phyloP scores from a whole-genome alignment of 2,888 invertebrate species.

The Atherix ibis region DNA sequence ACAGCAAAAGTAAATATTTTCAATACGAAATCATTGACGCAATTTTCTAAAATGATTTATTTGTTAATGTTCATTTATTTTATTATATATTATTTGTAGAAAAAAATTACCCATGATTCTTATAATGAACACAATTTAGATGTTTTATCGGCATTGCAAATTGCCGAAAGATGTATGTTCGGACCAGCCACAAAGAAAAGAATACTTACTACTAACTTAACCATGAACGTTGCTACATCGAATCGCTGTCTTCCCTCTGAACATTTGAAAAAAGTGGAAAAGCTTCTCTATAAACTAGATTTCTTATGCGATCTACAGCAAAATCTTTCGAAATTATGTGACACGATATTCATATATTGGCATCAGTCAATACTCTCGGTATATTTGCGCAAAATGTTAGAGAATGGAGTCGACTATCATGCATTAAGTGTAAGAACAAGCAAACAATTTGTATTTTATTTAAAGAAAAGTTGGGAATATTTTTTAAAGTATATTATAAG shows the following conservation, averaged over 20 bases:
- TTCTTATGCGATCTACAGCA: slow-evolving; percentile 42
- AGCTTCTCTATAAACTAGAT: slow-evolving; percentile 47
- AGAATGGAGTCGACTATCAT: slow-evolving; percentile 44
- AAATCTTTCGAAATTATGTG: slow-evolving; percentile 44
- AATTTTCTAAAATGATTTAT: too few species aligned
- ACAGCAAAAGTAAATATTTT: slow-evolving; percentile 42
- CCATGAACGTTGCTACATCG: slow-evolving; percentile 49
- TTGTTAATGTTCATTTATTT: not conserved
- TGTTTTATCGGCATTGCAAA: slow-evolving; percentile 55
- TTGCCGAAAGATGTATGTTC: slow-evolving; percentile 51
- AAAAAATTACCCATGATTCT: slow-evolving; percentile 18
- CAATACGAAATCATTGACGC: not conserved
- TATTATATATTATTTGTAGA: not conserved
- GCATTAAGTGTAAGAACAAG: slow-evolving; percentile 19
- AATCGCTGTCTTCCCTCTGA: slow-evolving; percentile 45
- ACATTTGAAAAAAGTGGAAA: slow-evolving; percentile 42
- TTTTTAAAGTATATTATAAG: too few species aligned
- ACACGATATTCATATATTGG: slow-evolving; percentile 67
- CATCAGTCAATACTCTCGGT: slow-evolving; percentile 62
- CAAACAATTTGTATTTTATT: too few species aligned
- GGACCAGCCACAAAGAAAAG: slow-evolving; percentile 49
- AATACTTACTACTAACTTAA: slow-evolving; percentile 46
- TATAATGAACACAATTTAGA: slow-evolving; percentile 50
- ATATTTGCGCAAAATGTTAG: slow-evolving; percentile 58
- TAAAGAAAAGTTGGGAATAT: too few species aligned